These are phyloP conservation scores for Orthosia incerta DNA, from an alignment of 2,888 invertebrate genomes.

Conservation along the genomic window DNA sequence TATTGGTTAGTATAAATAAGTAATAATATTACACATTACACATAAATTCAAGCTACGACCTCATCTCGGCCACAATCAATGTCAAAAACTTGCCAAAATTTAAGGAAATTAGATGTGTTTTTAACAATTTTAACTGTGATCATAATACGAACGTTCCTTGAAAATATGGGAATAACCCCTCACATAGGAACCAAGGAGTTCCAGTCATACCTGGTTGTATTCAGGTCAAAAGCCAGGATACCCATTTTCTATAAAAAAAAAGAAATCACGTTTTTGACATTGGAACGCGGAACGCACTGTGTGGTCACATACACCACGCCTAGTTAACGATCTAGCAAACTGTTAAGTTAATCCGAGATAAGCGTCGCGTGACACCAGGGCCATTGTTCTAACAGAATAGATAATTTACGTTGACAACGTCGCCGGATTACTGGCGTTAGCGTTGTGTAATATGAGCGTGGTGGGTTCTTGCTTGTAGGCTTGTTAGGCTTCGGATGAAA, in stretches of 20 bases:
- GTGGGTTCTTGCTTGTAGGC: conserved; percentile 42
- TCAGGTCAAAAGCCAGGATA: not conserved
- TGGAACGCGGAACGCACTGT: conserved; percentile 74
- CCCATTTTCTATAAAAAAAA: not conserved
- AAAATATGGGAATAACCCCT: no score
- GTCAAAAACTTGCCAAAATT: no score
- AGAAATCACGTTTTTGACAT: conserved; percentile 57
- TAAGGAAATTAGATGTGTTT: no score
- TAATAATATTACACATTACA: no score
- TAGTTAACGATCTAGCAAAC: conserved; percentile 62
- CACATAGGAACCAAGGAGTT: no score
- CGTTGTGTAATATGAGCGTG: conserved; percentile 63
- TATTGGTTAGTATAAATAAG: no score
- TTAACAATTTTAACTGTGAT: no score
- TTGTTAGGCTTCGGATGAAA: conserved; percentile 27
- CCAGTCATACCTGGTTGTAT: not conserved
- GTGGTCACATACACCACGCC: conserved; percentile 73
- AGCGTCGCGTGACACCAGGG: conserved; percentile 66
- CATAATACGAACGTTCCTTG: no score
- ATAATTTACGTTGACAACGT: conserved; percentile 76
- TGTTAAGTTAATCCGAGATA: conserved; percentile 77
- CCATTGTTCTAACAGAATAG: conserved; percentile 80
- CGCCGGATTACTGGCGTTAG: conserved; percentile 68
- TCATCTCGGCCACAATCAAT: no score
- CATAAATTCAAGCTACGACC: no score